Base-by-base conservation (phyloP, 2,888 invertebrate genomes). In the Pediacus dermestoides region DNA sequence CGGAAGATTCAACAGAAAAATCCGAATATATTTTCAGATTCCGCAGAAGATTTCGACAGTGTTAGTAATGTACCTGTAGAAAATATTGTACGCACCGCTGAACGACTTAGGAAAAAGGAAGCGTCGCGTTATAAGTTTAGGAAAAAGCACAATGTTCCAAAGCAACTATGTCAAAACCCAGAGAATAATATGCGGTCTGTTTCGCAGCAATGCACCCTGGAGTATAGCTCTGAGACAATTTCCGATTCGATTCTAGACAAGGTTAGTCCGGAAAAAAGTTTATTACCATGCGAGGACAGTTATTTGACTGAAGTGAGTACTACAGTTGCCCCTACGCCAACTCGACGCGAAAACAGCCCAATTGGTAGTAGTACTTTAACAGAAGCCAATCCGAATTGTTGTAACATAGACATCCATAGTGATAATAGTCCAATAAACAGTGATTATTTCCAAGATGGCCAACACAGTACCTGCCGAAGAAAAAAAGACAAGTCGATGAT, bases 171-270 rank as follows among this genome's bases (percentile, higher is more conserved):
- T 31, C 47, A 41, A 34, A 35, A 9, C 27, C 25, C 39, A 13
- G 58, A 64, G 27, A 61, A 60, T 39, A 65, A 70, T 46, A 74
- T 81, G 74, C 70, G 81, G 13, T 81, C 81, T 0, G 80, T 82
- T 15, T 82, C 82, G 0, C 82, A 82, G 51, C 82, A 83, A 48
- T 82, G 82, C 52, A 82, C 82, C 40, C 66, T 83, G 30, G 82
- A 83, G 55, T 82, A 82, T 54, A 81, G 79, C 45, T 34, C 82
- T 0, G 75, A 73, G 35, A 64, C 66, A 15, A 56, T 68, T 8
- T 77, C 77, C 0, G 61, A 60, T 42, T 62, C 62, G 8, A 58
- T 60, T 16, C 44, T 59, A 36, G 61, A 60, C 35, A 57, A 60
- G 31, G 37, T 48, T 1, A 57, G 58, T 40, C 55, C 53, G 6